Evolutionary conservation across 37 sponge, comb jelly and placozoan genomes (phyloP).

Genomic region (Mnemiopsis leidyi): DNA sequence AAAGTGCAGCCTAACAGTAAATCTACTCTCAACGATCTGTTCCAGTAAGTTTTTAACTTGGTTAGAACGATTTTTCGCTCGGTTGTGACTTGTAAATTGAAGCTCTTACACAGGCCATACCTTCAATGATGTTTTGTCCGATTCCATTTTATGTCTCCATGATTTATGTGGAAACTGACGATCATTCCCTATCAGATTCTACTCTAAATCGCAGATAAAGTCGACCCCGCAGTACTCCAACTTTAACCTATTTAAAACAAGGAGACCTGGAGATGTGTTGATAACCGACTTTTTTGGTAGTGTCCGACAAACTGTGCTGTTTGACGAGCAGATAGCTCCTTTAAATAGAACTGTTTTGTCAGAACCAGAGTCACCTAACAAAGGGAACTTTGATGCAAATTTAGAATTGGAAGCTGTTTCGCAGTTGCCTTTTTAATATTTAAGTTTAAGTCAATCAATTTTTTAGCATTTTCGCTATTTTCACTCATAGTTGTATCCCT

Average conservation of each 20-base stretch:
- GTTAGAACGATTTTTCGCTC: too few species aligned
- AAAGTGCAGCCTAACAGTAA: constrained; percentile 76
- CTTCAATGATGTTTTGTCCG: too few species aligned
- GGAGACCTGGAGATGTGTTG: constrained; percentile 66
- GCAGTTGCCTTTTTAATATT: constrained; percentile 32
- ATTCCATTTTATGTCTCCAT: too few species aligned
- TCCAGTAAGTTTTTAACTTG: too few species aligned
- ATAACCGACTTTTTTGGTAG: constrained; percentile 98
- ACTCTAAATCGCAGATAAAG: constrained; percentile 22
- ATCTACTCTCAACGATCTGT: constrained; percentile 75
- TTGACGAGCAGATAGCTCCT: not conserved
- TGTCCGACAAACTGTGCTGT: constrained; percentile 76
- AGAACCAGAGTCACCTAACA: not conserved
- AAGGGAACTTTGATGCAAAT: not conserved
- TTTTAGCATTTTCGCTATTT: too few species aligned
- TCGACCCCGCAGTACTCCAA: constrained; percentile 59
- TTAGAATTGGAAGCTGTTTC: not conserved
- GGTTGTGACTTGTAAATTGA: too few species aligned
- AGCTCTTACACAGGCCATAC: too few species aligned
- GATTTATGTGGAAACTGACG: too few species aligned
- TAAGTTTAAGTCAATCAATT: too few species aligned
- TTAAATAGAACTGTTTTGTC: not conserved
- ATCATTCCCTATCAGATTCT: constrained; percentile 34
- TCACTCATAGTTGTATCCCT: too few species aligned
- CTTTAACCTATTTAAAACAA: not conserved